Conservation (phyloP, 2,797 vertebrate genomes). For the Pagetopsis macropterus region DNA sequence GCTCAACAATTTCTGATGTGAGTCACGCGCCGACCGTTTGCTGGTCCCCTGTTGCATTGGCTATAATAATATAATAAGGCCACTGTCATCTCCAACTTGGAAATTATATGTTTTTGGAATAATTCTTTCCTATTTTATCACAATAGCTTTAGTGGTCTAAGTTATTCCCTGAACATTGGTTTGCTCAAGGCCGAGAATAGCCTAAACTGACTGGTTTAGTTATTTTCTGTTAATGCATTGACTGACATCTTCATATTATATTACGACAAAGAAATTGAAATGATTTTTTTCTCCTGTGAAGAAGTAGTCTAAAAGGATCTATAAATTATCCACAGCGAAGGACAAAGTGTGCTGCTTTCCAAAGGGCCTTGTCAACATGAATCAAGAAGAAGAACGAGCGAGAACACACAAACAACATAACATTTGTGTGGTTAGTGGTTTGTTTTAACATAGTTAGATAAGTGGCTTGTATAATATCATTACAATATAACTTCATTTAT, state of each 20-base stretch:
- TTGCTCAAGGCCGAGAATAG: constrained; percentile 78
- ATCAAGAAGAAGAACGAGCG: constrained; percentile 72
- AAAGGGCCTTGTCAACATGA: constrained; percentile 81
- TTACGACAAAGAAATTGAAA: constrained; percentile 57
- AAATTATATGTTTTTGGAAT: constrained; percentile 44
- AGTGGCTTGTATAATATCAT: constrained; percentile 86
- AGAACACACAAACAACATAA: constrained; percentile 81
- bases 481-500: constrained; percentile 83
- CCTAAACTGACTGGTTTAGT: constrained; percentile 78
- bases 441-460: constrained; percentile 84
- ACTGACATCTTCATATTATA: constrained; percentile 74
- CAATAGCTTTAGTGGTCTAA: constrained; percentile 85
- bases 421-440: constrained; percentile 88
- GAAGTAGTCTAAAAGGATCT: constrained; percentile 80
- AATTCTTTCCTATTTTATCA: constrained; percentile 57
- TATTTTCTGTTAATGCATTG: constrained; percentile 67
- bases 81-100: constrained; percentile 60
- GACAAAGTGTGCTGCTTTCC: constrained; percentile 79
- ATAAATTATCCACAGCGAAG: constrained; percentile 83
- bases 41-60: constrained; percentile 54
- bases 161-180: constrained; percentile 84
- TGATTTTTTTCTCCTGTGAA: constrained; percentile 62
- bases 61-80: constrained; percentile 49
- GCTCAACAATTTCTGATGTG: constrained; percentile 49
- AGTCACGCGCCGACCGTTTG: constrained; percentile 46